phyloP scores from a whole-genome alignment of 92 coral and sea anemone species.

The Virgularia gustaviana region DNA sequence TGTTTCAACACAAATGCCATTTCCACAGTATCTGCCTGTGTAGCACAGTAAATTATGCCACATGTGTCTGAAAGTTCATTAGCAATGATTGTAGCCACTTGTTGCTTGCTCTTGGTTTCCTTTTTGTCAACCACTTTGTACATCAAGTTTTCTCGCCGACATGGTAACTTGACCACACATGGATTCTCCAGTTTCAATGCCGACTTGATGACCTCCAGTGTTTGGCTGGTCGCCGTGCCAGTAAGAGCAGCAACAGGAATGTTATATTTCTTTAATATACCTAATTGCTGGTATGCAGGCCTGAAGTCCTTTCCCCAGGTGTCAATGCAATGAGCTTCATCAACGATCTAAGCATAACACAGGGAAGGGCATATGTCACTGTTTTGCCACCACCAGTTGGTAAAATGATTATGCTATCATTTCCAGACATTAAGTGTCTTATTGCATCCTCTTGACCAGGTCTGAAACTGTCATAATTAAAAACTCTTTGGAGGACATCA shows the following conservation, averaged over 20 bases:
- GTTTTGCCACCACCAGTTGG: too few species aligned
- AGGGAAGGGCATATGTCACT: too few species aligned
- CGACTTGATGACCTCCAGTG: not conserved
- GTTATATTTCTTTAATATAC: conserved; percentile 5
- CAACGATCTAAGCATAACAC: too few species aligned
- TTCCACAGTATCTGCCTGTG: conserved; percentile 39
- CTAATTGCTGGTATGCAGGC: conserved; percentile 22
- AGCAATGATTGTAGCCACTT: conserved; percentile 14
- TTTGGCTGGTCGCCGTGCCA: conserved; percentile 39
- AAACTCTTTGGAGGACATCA: too few species aligned
- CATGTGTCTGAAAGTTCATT: conserved; percentile 23
- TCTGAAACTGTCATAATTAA: too few species aligned
- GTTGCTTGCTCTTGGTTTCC: conserved; percentile 24
- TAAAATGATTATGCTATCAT: too few species aligned
- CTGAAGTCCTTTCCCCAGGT: conserved; percentile 39
- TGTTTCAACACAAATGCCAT: conserved; percentile 32
- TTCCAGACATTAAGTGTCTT: too few species aligned
- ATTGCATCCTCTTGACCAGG: too few species aligned
- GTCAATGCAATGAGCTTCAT: conserved; percentile 30
- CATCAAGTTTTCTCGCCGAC: conserved; percentile 15
- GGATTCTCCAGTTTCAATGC: conserved; percentile 15
- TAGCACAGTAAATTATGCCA: conserved; percentile 36
- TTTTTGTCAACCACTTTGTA: conserved; percentile 14
- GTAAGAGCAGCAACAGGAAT: conserved; percentile 32
- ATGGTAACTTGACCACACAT: conserved; percentile 9